A percentile compares a stretch with the other conserved stretches of the same genome.
These are phyloP conservation scores for Spodoptera frugiperda DNA, from an alignment of 1,140 invertebrate genomes.

Conservation along the genomic window DNA sequence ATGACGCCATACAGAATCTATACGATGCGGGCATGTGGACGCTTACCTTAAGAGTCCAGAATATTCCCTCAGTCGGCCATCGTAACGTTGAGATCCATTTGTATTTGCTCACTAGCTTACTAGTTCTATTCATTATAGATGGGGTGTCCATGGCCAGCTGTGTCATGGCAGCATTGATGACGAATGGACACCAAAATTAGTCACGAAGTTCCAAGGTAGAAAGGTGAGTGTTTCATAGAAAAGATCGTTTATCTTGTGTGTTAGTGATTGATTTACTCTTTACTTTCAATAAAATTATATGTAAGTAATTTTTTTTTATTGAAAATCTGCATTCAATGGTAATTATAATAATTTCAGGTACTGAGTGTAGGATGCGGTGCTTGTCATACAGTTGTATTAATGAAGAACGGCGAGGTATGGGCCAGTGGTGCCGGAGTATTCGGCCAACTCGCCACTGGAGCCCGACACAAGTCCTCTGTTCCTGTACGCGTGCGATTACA, in stretches of 20 bases:
- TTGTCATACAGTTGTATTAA: constrained; percentile 72
- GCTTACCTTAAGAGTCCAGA: too few relatives aligned
- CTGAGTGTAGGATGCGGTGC: constrained; percentile 72
- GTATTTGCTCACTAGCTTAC: too few relatives aligned
- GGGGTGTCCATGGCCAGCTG: constrained; percentile 81
- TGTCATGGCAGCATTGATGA: constrained; percentile 75
- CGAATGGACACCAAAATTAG: constrained; percentile 70
- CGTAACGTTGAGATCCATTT: too few relatives aligned
- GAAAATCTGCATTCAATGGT: too few relatives aligned
- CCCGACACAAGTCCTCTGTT: constrained; percentile 67
- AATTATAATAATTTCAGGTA: constrained; percentile 61
- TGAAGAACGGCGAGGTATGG: constrained; percentile 75
- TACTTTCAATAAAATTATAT: too few relatives aligned
- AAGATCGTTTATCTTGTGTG: not conserved
- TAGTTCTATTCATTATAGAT: constrained; percentile 52
- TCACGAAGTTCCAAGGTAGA: constrained; percentile 76
- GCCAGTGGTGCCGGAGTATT: constrained; percentile 74
- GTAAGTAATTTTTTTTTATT: too few relatives aligned
- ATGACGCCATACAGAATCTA: too few relatives aligned
- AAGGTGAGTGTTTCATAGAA: constrained; percentile 60
- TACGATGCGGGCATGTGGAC: too few relatives aligned
- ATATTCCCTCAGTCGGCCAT: too few relatives aligned
- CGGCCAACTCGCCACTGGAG: constrained; percentile 71
- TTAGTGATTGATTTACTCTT: too few relatives aligned
- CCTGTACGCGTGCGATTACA: constrained; percentile 63